Evolutionary conservation across 2,113 vertebrate species (phyloP).

Genomic region (Cyanistes caeruleus): DNA sequence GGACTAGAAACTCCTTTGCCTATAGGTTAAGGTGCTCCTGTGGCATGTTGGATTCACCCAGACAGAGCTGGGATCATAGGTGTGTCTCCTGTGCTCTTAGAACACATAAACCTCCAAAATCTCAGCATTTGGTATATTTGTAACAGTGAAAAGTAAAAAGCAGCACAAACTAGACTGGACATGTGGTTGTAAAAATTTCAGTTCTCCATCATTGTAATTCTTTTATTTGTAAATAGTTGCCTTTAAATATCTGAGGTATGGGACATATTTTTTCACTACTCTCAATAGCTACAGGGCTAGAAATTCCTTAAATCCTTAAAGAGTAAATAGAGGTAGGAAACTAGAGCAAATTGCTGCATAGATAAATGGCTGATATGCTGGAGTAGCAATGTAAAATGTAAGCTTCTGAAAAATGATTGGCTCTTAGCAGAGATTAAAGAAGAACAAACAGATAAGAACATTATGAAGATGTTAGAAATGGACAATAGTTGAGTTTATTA

Average conservation of each 20-base stretch:
- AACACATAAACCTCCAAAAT: background rate
- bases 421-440: background rate
- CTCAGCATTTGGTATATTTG: background rate
- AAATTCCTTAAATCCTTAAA: background rate
- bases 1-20: background rate
- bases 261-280: background rate
- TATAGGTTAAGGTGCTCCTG: background rate
- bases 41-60: background rate
- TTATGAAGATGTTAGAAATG: background rate
- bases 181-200: background rate
- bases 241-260: background rate
- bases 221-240: background rate
- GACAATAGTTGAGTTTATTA: background rate
- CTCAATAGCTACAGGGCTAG: background rate
- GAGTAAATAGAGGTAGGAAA: background rate
- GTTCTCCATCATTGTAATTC: background rate
- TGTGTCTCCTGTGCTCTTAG: background rate
- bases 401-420: background rate
- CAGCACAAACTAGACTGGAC: background rate
- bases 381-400: background rate
- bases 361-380: background rate
- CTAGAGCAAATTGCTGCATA: background rate
- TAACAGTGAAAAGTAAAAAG: background rate
- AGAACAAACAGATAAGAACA: background rate
- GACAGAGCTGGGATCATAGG: background rate